Conservation (phyloP, 2,113 vertebrate genomes). For the Cryptomyrus ogoouensis region DNA sequence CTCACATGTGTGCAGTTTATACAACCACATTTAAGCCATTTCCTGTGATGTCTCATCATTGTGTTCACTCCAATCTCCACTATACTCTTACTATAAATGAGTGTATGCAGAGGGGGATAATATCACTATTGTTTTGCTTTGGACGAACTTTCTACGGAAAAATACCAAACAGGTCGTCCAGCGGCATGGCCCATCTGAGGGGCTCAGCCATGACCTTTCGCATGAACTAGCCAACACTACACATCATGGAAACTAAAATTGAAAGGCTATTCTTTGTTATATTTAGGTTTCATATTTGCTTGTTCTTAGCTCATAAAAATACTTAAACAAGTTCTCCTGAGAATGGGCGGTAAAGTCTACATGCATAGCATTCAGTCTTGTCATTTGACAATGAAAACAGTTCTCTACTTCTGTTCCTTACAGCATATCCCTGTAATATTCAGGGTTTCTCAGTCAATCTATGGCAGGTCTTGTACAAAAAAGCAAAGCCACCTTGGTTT, state of each 20-base stretch:
- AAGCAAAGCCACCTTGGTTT: constrained; percentile 65
- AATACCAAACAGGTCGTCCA: constrained; percentile 43
- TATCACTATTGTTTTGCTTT: constrained; percentile 32
- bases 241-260: constrained; percentile 39
- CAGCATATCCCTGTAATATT: constrained; percentile 1
- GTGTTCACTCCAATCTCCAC: constrained; percentile 37
- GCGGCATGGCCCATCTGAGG: constrained; percentile 22
- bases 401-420: constrained; percentile 38
- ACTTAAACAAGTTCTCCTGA: constrained; percentile 65
- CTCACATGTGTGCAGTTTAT: constrained; percentile 34
- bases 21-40: constrained; percentile 42
- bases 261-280: constrained; percentile 47
- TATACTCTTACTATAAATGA: constrained; percentile 24
- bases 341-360: constrained; percentile 61
- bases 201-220: constrained; percentile 30
- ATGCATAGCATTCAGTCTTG: constrained; percentile 64
- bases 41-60: constrained; percentile 50
- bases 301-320: constrained; percentile 62
- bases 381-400: constrained; percentile 55
- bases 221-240: constrained; percentile 39
- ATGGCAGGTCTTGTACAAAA: constrained; percentile 34
- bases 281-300: constrained; percentile 54
- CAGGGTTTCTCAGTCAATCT: not conserved
- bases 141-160: constrained; percentile 38
- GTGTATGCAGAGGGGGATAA: constrained; percentile 42